Evolutionary conservation across 1,140 invertebrate genomes (phyloP), one percentile per base, ranked within the genome.

Genomic region (Lanistes nyassanus): DNA sequence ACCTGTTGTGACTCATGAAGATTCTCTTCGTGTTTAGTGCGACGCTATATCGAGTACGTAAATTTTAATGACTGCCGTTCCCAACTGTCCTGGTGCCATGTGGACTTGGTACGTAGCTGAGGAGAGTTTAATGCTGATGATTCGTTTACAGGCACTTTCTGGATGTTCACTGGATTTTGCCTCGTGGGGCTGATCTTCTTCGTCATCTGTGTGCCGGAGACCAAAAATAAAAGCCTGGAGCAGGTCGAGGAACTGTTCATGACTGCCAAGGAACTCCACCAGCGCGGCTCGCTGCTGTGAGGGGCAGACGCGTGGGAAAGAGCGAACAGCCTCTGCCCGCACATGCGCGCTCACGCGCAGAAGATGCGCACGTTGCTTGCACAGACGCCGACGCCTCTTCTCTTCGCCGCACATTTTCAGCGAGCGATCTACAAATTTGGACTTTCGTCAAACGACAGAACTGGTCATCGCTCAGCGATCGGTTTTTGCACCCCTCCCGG

Each of bases 191-290:
- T 97, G 65, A 82, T 95, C 36, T 96, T 97, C 87, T 93, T 95
- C 11, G 92, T 94, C 81, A 84, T 94, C 65, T 94, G 92, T 78
- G 95, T 98, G 55, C 97, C 96, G 26, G 97, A 98, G 90, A 98
- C 97, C 0, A 94, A 94, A 83, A 95, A 96, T 19, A 94, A 93
- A 84, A 95, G 92, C 73, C 91, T 98, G 65, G 95, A 98, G 85
- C 95, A 98, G 83, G 97, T 98, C 42, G 87, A 90, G 79, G 80
- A 84, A 89, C 90, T 92, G 0, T 92, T 92, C 76, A 84, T 80
- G 79, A 76, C 79, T 2, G 37, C 71, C 7, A 16, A 29, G 36
- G 29, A 72, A 34, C 36, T 62, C 4, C 3, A 58, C 9, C 13
- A 56, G 19, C 42, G 42, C 9, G 42, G 42, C 2, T 13, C 42